Evolutionary conservation across 2,797 vertebrate genomes (phyloP), one percentile per base, ranked within the genome.

Genomic region (Arnoldichthys spilopterus): DNA sequence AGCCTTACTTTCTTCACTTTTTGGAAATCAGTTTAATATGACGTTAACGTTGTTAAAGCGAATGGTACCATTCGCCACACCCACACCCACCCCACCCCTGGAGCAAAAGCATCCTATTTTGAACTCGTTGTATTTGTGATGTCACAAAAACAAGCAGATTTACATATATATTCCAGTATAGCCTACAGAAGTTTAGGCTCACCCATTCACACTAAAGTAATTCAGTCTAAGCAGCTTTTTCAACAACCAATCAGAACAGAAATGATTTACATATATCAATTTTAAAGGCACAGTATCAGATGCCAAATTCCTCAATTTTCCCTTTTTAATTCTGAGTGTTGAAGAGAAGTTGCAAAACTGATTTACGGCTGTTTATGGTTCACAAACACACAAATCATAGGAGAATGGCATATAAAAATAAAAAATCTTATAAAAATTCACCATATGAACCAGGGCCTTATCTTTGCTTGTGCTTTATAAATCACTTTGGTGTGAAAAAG

Each of bases 401-500:
- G 11, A 5, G 5, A 26, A 30, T 5, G n/a, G n/a, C 13, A 16
- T 26, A 59, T 4, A 7, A 11, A 30, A 59, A 16, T 5, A 16
- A 6, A 59, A 30, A 5, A 15, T 24, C 26, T 9, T 2, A 26
- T 22, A 58, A 26, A 26, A 15, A 2, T 56, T n/a, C n/a, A n/a
- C n/a, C n/a, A n/a, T n/a, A n/a, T n/a, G n/a, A n/a, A n/a, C n/a
- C n/a, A n/a, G n/a, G n/a, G 8, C 20, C 34, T 37, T 16, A 13
- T 51, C 49, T 26, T 73, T 61, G n/a, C 75, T 26, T 22, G 70
- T 45, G 3, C 47, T 22, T 66, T 13, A 56, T 45, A 66, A 24
- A 63, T 63, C n/a, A 40, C 32, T 12, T 56, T 6, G 4, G 8
- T 20, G 30, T 54, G 53, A 32, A 11, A 40, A 6, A 3, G 43